A percentile compares a stretch with the other conserved stretches of the same genome.
Evolutionary conservation across 2,888 invertebrate genomes (phyloP).

Genomic region (Eudasyphora cyanicolor): DNA sequence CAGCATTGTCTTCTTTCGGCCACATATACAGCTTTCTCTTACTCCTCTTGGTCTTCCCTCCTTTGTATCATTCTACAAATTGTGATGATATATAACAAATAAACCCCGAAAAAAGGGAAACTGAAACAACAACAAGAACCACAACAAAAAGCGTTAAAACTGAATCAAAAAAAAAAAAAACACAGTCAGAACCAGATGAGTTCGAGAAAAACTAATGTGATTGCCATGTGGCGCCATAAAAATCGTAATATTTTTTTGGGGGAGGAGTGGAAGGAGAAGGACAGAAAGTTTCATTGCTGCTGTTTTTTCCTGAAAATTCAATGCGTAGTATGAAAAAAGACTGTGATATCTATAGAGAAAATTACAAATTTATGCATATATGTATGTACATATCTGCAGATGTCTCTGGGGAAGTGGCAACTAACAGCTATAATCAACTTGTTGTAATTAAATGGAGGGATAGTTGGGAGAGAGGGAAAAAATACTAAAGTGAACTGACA

Average conservation of each 20-base stretch:
- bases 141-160: neutral
- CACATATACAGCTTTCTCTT: neutral
- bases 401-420: no score
- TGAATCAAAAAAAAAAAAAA: slow-evolving; percentile 24
- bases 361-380: no score
- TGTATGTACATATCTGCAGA: no score
- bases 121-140: neutral
- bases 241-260: slow-evolving; percentile 41
- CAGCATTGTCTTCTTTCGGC: neutral
- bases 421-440: no score
- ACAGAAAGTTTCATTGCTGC: slow-evolving; percentile 26
- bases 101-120: neutral
- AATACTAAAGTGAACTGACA: no score
- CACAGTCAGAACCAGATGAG: slow-evolving; percentile 18
- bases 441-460: no score
- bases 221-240: slow-evolving; percentile 72
- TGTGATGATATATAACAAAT: slow-evolving; percentile 50
- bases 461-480: no score
- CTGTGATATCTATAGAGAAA: no score
- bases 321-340: no score
- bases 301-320: neutral
- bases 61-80: slow-evolving; percentile 13
- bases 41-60: neutral
- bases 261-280: neutral
- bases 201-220: slow-evolving; percentile 69